Conservation (phyloP, 1,140 invertebrate species). For the Anadara kagoshimensis region DNA sequence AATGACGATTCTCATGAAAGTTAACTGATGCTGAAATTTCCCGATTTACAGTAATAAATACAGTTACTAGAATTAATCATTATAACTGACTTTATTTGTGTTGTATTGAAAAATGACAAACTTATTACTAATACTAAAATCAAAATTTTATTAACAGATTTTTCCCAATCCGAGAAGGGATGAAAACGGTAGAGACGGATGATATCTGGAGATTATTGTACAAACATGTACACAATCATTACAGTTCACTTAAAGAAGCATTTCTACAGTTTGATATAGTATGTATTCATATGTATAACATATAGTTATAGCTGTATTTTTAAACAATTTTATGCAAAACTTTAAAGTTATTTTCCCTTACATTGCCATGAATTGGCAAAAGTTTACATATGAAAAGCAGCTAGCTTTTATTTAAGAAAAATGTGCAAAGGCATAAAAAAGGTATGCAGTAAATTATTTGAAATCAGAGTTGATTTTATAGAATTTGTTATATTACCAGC, state of each 20-base stretch:
- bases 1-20: too few relatives aligned
- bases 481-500: too few relatives aligned
- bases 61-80: too few relatives aligned
- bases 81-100: neutral
- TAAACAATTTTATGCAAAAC: neutral
- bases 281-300: conserved; percentile 21
- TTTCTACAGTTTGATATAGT: conserved; percentile 70
- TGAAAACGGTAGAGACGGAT: conserved; percentile 52
- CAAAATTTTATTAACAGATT: conserved; percentile 47
- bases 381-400: too few relatives aligned
- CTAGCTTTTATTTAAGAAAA: too few relatives aligned
- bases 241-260: conserved; percentile 65
- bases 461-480: too few relatives aligned
- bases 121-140: neutral
- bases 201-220: conserved; percentile 66
- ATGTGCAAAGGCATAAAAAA: too few relatives aligned
- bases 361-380: neutral
- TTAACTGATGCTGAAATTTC: too few relatives aligned
- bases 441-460: too few relatives aligned
- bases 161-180: conserved; percentile 66
- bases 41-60: too few relatives aligned
- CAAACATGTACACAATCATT: conserved; percentile 61
- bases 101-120: neutral
- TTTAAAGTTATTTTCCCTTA: neutral
- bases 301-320: neutral